Conservation (phyloP, 2,888 invertebrate species). For the Ctena decussata region DNA sequence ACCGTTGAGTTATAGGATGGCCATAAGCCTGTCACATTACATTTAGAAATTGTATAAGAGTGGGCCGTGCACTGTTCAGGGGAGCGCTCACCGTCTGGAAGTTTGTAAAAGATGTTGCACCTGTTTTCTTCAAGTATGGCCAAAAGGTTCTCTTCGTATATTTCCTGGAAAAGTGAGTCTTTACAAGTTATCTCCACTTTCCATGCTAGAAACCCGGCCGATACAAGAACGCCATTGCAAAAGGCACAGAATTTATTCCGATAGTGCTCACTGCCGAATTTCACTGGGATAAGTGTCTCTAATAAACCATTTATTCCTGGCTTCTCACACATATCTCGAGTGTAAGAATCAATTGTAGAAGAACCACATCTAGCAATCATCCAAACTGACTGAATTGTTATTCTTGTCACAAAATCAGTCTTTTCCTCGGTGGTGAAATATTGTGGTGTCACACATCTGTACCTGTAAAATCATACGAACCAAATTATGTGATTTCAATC, state of each 20-base stretch:
- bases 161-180: not conserved
- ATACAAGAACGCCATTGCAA: no score
- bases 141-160: not conserved
- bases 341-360: not conserved
- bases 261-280: not conserved
- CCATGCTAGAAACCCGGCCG: not conserved
- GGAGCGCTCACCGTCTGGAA: not conserved
- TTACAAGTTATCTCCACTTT: not conserved
- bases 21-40: not conserved
- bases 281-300: not conserved
- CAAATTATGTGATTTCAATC: no score
- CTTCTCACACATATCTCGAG: not conserved
- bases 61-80: not conserved
- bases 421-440: not conserved
- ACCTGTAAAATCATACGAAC: no score
- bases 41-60: not conserved
- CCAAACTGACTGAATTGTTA: not conserved
- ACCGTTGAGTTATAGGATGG: not conserved
- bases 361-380: not conserved
- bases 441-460: not conserved
- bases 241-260: not conserved
- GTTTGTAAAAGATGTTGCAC: not conserved
- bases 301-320: not conserved
- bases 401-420: not conserved
- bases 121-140: not conserved